Evolutionary conservation across 92 coral and sea anemone species (phyloP).

Genomic region (Heteractis magnifica): DNA sequence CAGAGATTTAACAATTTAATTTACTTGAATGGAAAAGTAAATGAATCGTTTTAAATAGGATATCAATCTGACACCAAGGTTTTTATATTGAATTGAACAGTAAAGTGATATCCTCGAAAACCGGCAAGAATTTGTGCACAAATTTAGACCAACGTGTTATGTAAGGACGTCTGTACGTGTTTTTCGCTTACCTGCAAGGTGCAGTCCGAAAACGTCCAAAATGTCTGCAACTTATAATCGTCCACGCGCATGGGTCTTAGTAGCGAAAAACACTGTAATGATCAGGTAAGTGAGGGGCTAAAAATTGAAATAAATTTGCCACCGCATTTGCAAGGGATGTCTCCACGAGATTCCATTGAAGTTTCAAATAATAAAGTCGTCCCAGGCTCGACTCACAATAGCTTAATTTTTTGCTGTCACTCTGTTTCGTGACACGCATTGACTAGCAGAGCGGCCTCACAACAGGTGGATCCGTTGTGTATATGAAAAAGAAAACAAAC

Average conservation of each 20-base stretch:
- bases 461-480: slow-evolving; percentile 31
- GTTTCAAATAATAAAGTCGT: not conserved
- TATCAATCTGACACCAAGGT: not conserved
- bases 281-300: not conserved
- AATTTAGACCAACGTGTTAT: not conserved
- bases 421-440: slow-evolving; percentile 22
- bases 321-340: not conserved
- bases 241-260: slow-evolving; percentile 5
- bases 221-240: not conserved
- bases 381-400: not conserved
- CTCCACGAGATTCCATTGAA: not conserved
- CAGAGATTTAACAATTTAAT: not conserved
- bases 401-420: not conserved
- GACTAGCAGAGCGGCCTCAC: not conserved
- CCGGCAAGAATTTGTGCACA: not conserved
- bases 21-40: not conserved
- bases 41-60: not conserved
- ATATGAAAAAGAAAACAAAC: slow-evolving; percentile 1
- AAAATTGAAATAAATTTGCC: not conserved
- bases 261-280: not conserved
- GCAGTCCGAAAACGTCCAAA: not conserved
- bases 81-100: not conserved
- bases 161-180: not conserved
- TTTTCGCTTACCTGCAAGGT: slow-evolving; percentile 21
- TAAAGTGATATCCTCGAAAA: not conserved